Evolutionary conservation across 1,140 invertebrate genomes (phyloP).

Genomic region (Papilio glaucus): DNA sequence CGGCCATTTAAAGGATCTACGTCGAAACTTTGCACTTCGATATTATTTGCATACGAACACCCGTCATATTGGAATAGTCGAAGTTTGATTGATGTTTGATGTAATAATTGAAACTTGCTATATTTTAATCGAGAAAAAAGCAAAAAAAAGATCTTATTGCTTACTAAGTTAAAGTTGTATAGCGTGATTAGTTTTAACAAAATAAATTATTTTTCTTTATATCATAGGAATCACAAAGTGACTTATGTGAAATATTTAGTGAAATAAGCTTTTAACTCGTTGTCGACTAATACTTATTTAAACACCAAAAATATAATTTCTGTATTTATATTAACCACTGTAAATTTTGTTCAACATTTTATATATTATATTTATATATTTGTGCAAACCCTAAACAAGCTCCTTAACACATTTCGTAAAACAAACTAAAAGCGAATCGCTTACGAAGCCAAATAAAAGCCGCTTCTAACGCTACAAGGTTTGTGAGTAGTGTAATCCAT

Average conservation of each 20-base stretch:
- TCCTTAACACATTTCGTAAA: slow-evolving; percentile 38
- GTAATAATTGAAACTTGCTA: neutral
- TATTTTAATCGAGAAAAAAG: neutral
- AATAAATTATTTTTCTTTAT: no score
- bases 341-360: neutral
- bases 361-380: no score
- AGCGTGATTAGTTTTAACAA: no score
- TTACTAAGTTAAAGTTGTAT: no score
- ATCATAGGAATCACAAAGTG: no score
- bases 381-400: slow-evolving; percentile 22
- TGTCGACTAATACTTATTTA: no score
- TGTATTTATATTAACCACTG: neutral
- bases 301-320: no score
- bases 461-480: slow-evolving; percentile 63
- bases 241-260: no score
- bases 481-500: slow-evolving; percentile 75
- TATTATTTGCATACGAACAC: slow-evolving; percentile 17
- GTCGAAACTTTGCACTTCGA: slow-evolving; percentile 29
- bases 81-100: neutral
- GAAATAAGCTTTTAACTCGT: no score
- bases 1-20: slow-evolving; percentile 48
- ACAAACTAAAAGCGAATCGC: slow-evolving; percentile 52
- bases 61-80: neutral
- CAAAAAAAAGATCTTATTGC: no score
- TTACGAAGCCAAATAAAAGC: slow-evolving; percentile 61